These are phyloP conservation scores for Laspeyria flexula DNA, from an alignment of 2,888 invertebrate genomes.

Conservation along the genomic window DNA sequence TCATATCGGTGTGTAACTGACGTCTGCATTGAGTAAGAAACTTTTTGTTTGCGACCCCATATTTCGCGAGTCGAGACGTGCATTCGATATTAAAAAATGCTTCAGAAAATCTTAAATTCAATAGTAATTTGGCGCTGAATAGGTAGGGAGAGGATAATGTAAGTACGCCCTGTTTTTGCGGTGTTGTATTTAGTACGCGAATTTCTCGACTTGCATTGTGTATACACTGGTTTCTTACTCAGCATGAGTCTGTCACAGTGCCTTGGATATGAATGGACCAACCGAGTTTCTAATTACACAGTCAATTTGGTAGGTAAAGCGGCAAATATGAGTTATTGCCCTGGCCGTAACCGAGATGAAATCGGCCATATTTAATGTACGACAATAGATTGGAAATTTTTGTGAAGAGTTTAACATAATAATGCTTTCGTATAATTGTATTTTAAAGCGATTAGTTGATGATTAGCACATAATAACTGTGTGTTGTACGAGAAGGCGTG, in stretches of 20 bases:
- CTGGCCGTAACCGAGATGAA: slow-evolving; percentile 72
- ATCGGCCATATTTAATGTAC: slow-evolving; percentile 71
- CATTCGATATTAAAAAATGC: slow-evolving; percentile 75
- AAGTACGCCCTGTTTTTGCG: slow-evolving; percentile 81
- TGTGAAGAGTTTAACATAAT: slow-evolving; percentile 64
- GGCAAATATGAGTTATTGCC: slow-evolving; percentile 80
- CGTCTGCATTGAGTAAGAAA: slow-evolving; percentile 51
- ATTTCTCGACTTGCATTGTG: slow-evolving; percentile 76
- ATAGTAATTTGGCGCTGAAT: slow-evolving; percentile 80
- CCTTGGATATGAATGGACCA: slow-evolving; percentile 64
- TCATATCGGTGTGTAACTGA: slow-evolving; percentile 39
- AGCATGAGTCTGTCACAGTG: slow-evolving; percentile 75
- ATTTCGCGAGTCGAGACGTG: slow-evolving; percentile 69
- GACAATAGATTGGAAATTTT: slow-evolving; percentile 65
- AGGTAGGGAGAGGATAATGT: slow-evolving; percentile 77
- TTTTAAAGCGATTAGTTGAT: slow-evolving; percentile 65
- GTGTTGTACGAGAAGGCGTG: slow-evolving; percentile 21
- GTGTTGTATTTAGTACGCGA: slow-evolving; percentile 83
- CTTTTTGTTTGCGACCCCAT: slow-evolving; percentile 57
- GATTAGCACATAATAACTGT: slow-evolving; percentile 60
- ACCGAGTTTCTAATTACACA: slow-evolving; percentile 82
- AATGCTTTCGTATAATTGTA: slow-evolving; percentile 61
- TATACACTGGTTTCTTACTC: slow-evolving; percentile 79
- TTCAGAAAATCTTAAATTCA: slow-evolving; percentile 82
- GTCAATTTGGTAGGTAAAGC: slow-evolving; percentile 80